Evolutionary conservation across 1,140 invertebrate species (phyloP).

Genomic region (Diorhabda sublineata): DNA sequence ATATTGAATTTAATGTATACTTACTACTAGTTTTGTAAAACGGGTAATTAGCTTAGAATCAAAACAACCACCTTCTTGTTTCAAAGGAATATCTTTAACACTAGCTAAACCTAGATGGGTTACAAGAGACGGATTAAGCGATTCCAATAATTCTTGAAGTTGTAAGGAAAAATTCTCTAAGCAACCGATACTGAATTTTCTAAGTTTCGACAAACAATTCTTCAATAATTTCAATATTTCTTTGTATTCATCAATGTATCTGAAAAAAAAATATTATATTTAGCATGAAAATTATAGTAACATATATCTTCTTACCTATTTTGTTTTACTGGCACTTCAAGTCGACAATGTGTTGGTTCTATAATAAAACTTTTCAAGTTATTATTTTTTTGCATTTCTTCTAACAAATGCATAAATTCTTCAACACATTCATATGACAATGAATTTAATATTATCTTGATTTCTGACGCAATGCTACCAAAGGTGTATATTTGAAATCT

Average conservation of each 20-base stretch:
- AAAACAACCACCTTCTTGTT: not conserved
- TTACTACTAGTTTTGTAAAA: constrained; percentile 8
- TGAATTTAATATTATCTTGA: constrained; percentile 39
- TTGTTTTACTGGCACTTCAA: constrained; percentile 28
- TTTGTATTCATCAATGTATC: not conserved
- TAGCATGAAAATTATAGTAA: not conserved
- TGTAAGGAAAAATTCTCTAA: constrained; percentile 5
- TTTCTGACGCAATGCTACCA: constrained; percentile 37
- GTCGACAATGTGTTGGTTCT: constrained; percentile 42
- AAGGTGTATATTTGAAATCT: constrained; percentile 33
- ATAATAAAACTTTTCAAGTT: constrained; percentile 40
- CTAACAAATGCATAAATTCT: constrained; percentile 40
- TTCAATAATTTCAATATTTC: constrained; percentile 15
- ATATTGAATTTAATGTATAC: not conserved
- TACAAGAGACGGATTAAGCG: constrained; percentile 4
- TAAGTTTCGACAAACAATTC: constrained; percentile 4
- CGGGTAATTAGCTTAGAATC: not conserved
- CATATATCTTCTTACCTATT: constrained; percentile 26
- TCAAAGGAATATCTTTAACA: not conserved
- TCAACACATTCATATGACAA: constrained; percentile 36
- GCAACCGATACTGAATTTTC: constrained; percentile 9
- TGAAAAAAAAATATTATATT: not conserved
- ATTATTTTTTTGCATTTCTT: constrained; percentile 36
- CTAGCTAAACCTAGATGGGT: constrained; percentile 8
- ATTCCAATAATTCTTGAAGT: not conserved